A percentile compares a stretch with the other conserved stretches of the same genome.
Conservation (phyloP, 2,888 invertebrate species). For the Idaea biselata region DNA sequence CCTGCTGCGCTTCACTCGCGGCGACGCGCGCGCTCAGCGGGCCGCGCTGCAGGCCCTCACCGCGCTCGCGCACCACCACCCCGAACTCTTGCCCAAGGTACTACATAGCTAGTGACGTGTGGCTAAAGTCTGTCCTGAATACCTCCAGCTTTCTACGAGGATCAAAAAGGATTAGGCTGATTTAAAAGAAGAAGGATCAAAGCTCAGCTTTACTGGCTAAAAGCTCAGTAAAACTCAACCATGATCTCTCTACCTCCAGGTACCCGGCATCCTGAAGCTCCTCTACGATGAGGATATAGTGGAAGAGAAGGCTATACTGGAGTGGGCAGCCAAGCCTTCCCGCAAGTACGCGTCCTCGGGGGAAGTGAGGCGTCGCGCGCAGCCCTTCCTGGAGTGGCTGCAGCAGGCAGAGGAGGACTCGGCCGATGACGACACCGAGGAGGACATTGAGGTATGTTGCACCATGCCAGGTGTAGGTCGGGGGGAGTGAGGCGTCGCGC, state of each 20-base stretch:
- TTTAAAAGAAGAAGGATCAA: no score
- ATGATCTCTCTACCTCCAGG: constrained; percentile 30
- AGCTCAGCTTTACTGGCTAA: no score
- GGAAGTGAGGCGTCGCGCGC: constrained; percentile 95
- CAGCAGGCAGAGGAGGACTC: constrained; percentile 98
- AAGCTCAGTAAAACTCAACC: no score
- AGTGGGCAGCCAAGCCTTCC: constrained; percentile 97
- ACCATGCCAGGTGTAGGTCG: no score
- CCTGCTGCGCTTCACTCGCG: constrained; percentile 89
- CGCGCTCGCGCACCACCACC: constrained; percentile 92
- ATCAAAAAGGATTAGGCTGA: no score
- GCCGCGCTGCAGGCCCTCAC: constrained; percentile 97
- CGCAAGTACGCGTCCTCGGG: constrained; percentile 95
- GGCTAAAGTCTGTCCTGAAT: no score
- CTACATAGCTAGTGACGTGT: no score
- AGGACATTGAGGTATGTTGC: constrained; percentile 83
- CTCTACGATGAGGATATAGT: constrained; percentile 97
- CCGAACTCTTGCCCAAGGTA: constrained; percentile 91
- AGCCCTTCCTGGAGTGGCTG: constrained; percentile 97
- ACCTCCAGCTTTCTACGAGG: no score
- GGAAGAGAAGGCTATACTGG: constrained; percentile 95
- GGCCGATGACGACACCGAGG: constrained; percentile 83
- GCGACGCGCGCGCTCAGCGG: constrained; percentile 91
- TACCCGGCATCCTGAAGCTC: constrained; percentile 66
- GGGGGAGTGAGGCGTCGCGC: no score